Base-by-base conservation (phyloP, 30 jellyfish, hydroid and myxozoan genomes). In the Pseudorhiza aurosa region DNA sequence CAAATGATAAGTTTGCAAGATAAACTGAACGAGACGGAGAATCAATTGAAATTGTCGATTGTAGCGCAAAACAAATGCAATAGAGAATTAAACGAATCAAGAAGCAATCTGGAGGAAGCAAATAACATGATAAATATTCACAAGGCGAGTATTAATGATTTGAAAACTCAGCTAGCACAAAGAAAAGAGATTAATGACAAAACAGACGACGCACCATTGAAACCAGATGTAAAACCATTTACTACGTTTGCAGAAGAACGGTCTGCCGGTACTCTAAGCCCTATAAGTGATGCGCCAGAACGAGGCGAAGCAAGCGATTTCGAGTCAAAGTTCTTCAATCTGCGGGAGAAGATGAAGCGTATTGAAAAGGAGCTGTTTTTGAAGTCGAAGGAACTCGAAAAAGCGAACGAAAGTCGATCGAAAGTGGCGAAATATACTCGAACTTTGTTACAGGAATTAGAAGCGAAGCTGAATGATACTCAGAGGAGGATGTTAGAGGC, bases 381-480 rank as follows among this genome's bases (percentile, higher is more conserved):
- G 45, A 94, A 94, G 44, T 94, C 99, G 57, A 94, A 94, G 72
- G 99, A 94, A 47, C 70, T 94, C 21, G 99, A 94, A 70, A 94
- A 94, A 50, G 99, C 99, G 31, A 94, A 94, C 70, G 99, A 94
- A 77, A 87, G 99, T 65, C 95, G 99, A 25, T 82, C 97, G 37
- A 94, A 94, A 77, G 99, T 94, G 31, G 99, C 99, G 24, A 94
- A 94, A 39, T 94, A 94, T 53, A 94, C 99, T 35, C 88, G 99
- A 39, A 69, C 97, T 0, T 62, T 94, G 62, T 68, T 94, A n/a
- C 99, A 94, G 51, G 99, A 94, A 79, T 87, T 94, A 26, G 99
- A 94, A 40, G 88, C 97, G 8, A 88, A 96, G 31, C 68, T 94
- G 64, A 81, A 75, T 70, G 96, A 83, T 25, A 88, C 96, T n/a